A percentile compares a stretch with the other conserved stretches of the same genome.
Conservation (phyloP, 1,140 invertebrate species). For the Zaprionus kolodkinae region DNA sequence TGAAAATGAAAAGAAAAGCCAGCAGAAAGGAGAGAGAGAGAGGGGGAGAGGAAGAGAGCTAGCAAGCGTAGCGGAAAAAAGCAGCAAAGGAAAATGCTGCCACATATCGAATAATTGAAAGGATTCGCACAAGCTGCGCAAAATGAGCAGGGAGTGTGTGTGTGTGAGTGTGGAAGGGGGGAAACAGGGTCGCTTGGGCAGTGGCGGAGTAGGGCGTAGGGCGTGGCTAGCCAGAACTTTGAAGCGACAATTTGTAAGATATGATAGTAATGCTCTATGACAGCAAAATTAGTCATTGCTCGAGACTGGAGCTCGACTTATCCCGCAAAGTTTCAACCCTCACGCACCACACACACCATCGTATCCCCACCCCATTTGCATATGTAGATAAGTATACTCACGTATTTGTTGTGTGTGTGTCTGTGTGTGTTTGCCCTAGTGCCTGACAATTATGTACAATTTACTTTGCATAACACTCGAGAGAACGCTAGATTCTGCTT, state of each 20-base stretch:
- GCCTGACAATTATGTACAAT: conserved; percentile 78
- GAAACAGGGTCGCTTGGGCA: not conserved
- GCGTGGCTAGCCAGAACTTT: conserved; percentile 22
- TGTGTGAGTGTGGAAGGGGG: not conserved
- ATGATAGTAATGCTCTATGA: conserved; percentile 72
- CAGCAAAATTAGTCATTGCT: conserved; percentile 76
- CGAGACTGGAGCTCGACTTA: conserved; percentile 13
- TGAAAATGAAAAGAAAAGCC: conserved; percentile 24
- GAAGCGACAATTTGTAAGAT: conserved; percentile 74
- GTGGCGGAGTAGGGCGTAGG: not conserved
- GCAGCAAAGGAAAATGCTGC: conserved; percentile 37
- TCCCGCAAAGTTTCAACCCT: conserved; percentile 19
- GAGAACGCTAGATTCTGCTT: conserved; percentile 41
- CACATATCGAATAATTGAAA: conserved; percentile 80
- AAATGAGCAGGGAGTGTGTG: conserved; percentile 27
- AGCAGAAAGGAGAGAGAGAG: not conserved
- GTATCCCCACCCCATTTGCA: conserved; percentile 66
- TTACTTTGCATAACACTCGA: conserved; percentile 80
- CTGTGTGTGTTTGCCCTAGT: conserved; percentile 31
- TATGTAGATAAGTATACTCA: conserved; percentile 47
- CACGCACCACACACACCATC: too few species aligned
- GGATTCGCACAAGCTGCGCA: conserved; percentile 61
- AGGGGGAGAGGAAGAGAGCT: not conserved
- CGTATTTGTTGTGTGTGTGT: conserved; percentile 47
- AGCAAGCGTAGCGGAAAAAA: conserved; percentile 18